These are phyloP conservation scores for Drosophila prosaltans DNA, from an alignment of 1,140 invertebrate species.

Conservation along the genomic window DNA sequence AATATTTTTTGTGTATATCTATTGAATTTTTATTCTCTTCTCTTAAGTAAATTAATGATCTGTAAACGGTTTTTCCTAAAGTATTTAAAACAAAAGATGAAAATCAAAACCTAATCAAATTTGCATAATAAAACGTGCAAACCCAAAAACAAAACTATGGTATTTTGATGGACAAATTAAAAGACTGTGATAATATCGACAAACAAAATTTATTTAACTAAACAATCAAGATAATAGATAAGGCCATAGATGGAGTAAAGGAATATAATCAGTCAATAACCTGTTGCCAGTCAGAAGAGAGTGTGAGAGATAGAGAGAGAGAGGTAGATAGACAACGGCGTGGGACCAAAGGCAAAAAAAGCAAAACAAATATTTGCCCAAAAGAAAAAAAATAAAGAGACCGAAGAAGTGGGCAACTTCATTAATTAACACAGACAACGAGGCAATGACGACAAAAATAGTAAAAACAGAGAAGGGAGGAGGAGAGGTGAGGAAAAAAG, in stretches of 20 bases:
- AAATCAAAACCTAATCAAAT: not conserved
- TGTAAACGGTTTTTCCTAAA: not conserved
- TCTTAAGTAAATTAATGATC: not conserved
- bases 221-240: constrained; percentile 55
- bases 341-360: constrained; percentile 9
- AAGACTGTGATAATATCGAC: constrained; percentile 33
- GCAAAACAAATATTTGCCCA: constrained; percentile 36
- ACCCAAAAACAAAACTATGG: not conserved
- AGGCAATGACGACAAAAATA: constrained; percentile 17
- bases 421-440: constrained; percentile 51
- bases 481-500: constrained; percentile 20
- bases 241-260: constrained; percentile 19
- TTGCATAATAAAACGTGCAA: constrained; percentile 2
- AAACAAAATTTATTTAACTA: constrained; percentile 14
- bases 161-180: constrained; percentile 47
- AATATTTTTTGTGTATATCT: too few relatives aligned
- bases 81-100: not conserved
- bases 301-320: constrained; percentile 14
- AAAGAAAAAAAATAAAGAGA: constrained; percentile 20
- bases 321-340: constrained; percentile 12
- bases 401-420: constrained; percentile 37
- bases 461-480: not conserved
- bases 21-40: too few relatives aligned
- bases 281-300: constrained; percentile 41
- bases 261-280: constrained; percentile 69